These are phyloP conservation scores for Apotomis capreana DNA, from an alignment of 2,888 invertebrate species.

Conservation along the genomic window DNA sequence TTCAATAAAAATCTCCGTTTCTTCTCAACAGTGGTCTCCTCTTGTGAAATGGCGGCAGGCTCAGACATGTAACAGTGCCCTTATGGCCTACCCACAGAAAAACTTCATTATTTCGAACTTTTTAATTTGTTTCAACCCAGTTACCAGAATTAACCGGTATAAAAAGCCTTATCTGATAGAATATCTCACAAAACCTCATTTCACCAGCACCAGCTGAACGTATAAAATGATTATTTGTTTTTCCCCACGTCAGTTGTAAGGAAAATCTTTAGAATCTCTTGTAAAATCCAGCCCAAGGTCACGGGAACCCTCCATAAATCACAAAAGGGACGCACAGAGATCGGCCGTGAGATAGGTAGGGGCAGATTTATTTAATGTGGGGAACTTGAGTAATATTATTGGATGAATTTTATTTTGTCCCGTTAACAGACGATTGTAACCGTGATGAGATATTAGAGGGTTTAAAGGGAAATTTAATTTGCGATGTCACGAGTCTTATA, in stretches of 20 bases:
- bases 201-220: background rate
- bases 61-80: no score
- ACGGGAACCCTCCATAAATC: constrained; percentile 29
- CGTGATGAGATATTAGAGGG: background rate
- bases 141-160: background rate
- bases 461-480: no score
- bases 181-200: background rate
- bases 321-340: constrained; percentile 22
- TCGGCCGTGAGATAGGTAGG: constrained; percentile 22
- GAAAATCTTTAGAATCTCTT: constrained; percentile 31
- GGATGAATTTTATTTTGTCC: background rate
- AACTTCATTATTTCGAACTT: no score
- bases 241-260: constrained; percentile 1
- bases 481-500: no score
- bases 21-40: no score
- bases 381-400: background rate
- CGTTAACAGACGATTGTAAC: background rate
- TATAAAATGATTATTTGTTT: background rate
- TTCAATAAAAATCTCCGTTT: no score
- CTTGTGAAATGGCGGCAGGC: no score
- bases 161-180: background rate
- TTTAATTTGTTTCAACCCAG: background rate
- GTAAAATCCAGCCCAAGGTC: constrained; percentile 26
- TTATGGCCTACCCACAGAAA: no score
- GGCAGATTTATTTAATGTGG: constrained; percentile 21